phyloP scores from a whole-genome alignment of 1,140 invertebrate genomes.

The Drosophila quadrilineata region DNA sequence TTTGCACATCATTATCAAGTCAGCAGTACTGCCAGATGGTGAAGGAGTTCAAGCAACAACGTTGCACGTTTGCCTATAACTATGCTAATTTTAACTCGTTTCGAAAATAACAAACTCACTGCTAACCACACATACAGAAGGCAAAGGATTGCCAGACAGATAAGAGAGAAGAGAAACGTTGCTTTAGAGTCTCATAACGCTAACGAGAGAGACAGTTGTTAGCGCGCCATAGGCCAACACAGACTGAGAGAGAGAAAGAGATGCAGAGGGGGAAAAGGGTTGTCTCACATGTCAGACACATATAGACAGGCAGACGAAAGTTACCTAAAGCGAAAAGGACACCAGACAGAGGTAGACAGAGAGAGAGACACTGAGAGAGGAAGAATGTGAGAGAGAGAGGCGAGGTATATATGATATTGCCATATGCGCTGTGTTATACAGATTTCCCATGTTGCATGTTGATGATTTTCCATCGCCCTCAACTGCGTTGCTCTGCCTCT shows the following conservation, averaged over 20 bases:
- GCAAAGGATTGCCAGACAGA: background rate
- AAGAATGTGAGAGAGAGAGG: slow-evolving; percentile 1
- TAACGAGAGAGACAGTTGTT: slow-evolving; percentile 38
- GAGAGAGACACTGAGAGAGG: background rate
- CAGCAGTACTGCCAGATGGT: background rate
- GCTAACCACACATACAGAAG: slow-evolving; percentile 27
- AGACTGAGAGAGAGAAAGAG: too few relatives aligned
- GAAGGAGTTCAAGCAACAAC: slow-evolving; percentile 20
- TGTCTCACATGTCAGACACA: slow-evolving; percentile 1
- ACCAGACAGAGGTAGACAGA: slow-evolving; percentile 12
- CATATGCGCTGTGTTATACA: slow-evolving; percentile 21
- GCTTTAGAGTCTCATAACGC: slow-evolving; percentile 28
- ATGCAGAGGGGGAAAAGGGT: too few relatives aligned
- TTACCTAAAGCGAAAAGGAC: slow-evolving; percentile 7
- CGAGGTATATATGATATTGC: too few relatives aligned
- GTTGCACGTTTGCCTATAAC: slow-evolving; percentile 51
- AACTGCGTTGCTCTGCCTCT: too few relatives aligned
- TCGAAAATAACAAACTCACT: slow-evolving; percentile 64
- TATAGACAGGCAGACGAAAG: slow-evolving; percentile 16
- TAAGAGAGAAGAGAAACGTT: background rate
- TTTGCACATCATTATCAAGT: slow-evolving; percentile 66
- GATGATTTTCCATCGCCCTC: too few relatives aligned
- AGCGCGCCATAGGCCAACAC: too few relatives aligned
- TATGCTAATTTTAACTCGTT: slow-evolving; percentile 74
- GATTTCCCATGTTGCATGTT: slow-evolving; percentile 63